Evolutionary conservation across 2,888 invertebrate species (phyloP).

Genomic region (Timema cristinae): DNA sequence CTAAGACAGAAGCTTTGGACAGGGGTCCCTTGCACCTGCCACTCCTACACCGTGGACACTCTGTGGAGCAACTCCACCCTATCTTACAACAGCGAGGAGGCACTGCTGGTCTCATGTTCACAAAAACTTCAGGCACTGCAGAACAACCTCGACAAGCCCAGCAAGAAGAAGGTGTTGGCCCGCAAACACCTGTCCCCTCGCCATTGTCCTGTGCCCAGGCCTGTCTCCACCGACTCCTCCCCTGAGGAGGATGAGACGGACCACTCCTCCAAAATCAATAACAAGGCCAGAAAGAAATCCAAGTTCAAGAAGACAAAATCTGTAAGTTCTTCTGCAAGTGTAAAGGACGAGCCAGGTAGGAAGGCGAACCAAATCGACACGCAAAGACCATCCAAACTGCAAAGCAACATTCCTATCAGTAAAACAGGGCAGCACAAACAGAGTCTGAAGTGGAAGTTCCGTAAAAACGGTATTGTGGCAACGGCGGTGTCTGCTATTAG

Average conservation of each 20-base stretch:
- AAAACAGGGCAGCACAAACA: constrained; percentile 27
- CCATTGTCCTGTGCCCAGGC: not conserved
- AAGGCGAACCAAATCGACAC: constrained; percentile 1
- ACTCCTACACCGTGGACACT: constrained; percentile 20
- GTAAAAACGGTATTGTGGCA: constrained; percentile 57
- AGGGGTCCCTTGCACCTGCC: constrained; percentile 29
- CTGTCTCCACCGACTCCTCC: constrained; percentile 9
- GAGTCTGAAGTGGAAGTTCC: constrained; percentile 50
- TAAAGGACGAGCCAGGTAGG: not conserved
- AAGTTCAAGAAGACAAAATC: not conserved
- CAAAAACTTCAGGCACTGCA: constrained; percentile 22
- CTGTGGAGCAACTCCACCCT: constrained; percentile 23
- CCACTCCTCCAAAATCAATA: not conserved
- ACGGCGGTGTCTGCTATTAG: constrained; percentile 46
- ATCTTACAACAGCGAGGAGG: constrained; percentile 9
- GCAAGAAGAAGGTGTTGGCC: not conserved
- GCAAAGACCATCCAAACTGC: not conserved
- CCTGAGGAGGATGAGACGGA: constrained; percentile 4
- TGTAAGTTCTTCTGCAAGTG: not conserved
- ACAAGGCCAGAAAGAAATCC: constrained; percentile 7
- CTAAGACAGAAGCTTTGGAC: constrained; percentile 73
- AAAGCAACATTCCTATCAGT: no score
- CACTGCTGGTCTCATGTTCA: constrained; percentile 22
- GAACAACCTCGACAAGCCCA: not conserved
- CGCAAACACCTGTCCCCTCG: not conserved